Evolutionary conservation across 1,140 invertebrate species (phyloP).

Genomic region (Riptortus pedestris): DNA sequence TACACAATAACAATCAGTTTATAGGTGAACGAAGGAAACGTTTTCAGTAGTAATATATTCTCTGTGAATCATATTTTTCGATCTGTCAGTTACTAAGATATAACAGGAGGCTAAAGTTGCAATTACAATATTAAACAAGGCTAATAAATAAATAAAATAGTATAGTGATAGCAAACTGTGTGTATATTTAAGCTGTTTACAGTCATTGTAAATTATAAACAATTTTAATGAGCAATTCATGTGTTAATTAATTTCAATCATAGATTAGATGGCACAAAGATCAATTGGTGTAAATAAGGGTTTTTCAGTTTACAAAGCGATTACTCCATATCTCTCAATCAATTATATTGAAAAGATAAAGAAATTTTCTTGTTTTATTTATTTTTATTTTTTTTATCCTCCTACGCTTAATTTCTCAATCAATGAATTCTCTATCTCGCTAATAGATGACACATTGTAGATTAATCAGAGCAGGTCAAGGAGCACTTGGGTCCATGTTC

Average conservation of each 20-base stretch:
- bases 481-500: background rate
- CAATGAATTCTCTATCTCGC: background rate
- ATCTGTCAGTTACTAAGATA: too few species aligned
- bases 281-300: background rate
- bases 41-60: too few species aligned
- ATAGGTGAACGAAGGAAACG: too few species aligned
- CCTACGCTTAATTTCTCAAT: background rate
- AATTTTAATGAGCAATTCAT: conserved; percentile 2
- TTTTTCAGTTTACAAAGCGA: conserved; percentile 2
- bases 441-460: conserved; percentile 9
- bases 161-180: too few species aligned
- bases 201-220: background rate
- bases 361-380: too few species aligned
- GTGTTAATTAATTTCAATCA: background rate
- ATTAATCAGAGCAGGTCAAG: conserved; percentile 13
- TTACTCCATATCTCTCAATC: conserved; percentile 5
- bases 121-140: too few species aligned
- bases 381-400: background rate
- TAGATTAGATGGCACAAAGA: background rate
- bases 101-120: too few species aligned
- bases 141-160: too few species aligned
- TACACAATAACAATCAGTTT: too few species aligned
- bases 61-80: too few species aligned
- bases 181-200: too few species aligned
- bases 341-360: conserved; percentile 6